These are phyloP conservation scores for Scomber japonicus DNA, from an alignment of 2,113 vertebrate species.

Conservation along the genomic window DNA sequence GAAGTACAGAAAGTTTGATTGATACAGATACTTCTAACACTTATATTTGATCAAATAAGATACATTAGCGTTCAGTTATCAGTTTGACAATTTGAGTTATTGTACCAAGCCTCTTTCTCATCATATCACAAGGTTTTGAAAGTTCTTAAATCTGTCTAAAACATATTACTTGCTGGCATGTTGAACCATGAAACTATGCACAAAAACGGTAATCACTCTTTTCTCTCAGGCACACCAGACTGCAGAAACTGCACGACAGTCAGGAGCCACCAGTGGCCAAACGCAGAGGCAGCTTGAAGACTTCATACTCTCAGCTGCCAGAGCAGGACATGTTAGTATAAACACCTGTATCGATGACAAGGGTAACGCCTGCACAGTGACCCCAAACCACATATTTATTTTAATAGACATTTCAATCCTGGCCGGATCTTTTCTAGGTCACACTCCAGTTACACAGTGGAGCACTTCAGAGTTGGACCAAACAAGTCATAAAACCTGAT, in stretches of 20 bases:
- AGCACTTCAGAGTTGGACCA: background rate
- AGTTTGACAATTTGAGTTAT: too few species aligned
- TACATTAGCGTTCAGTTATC: too few species aligned
- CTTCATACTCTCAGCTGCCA: constrained; percentile 85
- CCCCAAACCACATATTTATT: too few species aligned
- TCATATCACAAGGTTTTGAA: too few species aligned
- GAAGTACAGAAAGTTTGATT: too few species aligned
- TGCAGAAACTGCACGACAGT: constrained; percentile 89
- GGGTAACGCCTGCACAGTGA: too few species aligned
- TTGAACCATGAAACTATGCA: too few species aligned
- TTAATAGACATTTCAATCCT: too few species aligned
- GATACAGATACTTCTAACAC: too few species aligned
- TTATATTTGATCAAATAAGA: too few species aligned
- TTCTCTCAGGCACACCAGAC: constrained; percentile 84
- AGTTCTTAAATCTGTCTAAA: too few species aligned
- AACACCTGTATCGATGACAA: background rate
- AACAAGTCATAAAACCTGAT: constrained; percentile 50
- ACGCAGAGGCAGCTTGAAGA: constrained; percentile 84
- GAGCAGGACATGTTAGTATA: constrained; percentile 88
- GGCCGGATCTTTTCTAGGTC: background rate
- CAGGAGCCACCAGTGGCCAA: constrained; percentile 84
- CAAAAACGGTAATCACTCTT: background rate
- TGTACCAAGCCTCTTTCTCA: background rate
- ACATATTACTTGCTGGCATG: too few species aligned
- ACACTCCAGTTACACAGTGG: constrained; percentile 12